Conservation (phyloP, 1,140 invertebrate genomes). For the Rhopalosiphum padi region DNA sequence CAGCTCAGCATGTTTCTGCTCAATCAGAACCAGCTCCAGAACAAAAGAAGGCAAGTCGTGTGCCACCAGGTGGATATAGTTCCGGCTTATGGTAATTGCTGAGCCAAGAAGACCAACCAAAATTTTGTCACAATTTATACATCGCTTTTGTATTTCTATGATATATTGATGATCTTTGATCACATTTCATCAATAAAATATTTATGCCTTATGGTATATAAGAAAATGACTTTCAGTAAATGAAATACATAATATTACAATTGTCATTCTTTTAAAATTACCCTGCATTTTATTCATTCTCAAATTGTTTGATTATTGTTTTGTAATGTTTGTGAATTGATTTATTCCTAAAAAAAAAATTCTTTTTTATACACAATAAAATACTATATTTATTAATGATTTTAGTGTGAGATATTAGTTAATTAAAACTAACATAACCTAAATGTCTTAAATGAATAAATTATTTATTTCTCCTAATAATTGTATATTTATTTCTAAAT, state of each 20-base stretch:
- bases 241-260: not conserved
- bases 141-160: constrained; percentile 48
- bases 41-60: constrained; percentile 62
- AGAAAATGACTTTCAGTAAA: not conserved
- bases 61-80: constrained; percentile 69
- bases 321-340: constrained; percentile 54
- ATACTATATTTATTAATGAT: constrained; percentile 42
- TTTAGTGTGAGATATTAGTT: constrained; percentile 2
- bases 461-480: not conserved
- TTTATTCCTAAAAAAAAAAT: constrained; percentile 41
- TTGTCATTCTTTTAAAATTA: constrained; percentile 31
- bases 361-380: constrained; percentile 50
- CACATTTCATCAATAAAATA: constrained; percentile 38
- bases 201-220: constrained; percentile 31
- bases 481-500: not conserved
- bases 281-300: constrained; percentile 36
- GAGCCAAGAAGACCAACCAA: not conserved
- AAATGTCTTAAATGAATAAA: not conserved
- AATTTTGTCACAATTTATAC: constrained; percentile 32
- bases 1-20: constrained; percentile 46
- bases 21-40: constrained; percentile 60
- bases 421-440: not conserved
- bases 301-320: constrained; percentile 42
- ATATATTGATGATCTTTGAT: constrained; percentile 48
- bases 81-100: constrained; percentile 67